A percentile compares a stretch with the other conserved stretches of the same genome.
Conservation (phyloP, 2,888 invertebrate species). For the Eubasilissa splendida region DNA sequence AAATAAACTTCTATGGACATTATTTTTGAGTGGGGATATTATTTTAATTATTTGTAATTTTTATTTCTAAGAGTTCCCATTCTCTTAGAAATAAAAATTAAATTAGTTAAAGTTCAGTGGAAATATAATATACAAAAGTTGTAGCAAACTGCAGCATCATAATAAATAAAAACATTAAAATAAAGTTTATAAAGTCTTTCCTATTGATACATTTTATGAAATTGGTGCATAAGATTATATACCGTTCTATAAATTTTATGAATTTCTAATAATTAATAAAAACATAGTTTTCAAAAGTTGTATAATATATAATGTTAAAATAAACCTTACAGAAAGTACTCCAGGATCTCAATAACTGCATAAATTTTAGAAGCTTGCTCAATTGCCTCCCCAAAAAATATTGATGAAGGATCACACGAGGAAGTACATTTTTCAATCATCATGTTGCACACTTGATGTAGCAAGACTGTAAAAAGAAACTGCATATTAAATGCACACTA, state of each 20-base stretch:
- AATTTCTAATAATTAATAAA: not conserved
- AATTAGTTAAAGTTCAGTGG: too few relatives aligned
- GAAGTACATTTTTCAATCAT: conserved; percentile 82
- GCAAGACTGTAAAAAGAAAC: conserved; percentile 71
- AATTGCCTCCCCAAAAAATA: conserved; percentile 90
- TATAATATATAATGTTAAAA: conserved; percentile 16
- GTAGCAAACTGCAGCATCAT: too few relatives aligned
- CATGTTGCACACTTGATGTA: conserved; percentile 86
- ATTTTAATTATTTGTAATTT: too few relatives aligned
- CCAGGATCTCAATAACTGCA: conserved; percentile 69
- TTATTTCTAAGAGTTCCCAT: too few relatives aligned
- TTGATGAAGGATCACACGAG: conserved; percentile 82
- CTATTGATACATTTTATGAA: too few relatives aligned
- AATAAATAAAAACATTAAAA: not conserved
- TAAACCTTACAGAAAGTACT: conserved; percentile 73
- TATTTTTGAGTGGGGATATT: too few relatives aligned
- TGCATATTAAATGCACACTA: too few relatives aligned
- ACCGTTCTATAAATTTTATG: not conserved
- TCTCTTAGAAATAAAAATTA: too few relatives aligned
- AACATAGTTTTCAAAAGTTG: not conserved
- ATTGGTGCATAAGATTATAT: too few relatives aligned
- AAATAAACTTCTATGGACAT: too few relatives aligned
- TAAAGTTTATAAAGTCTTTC: not conserved
- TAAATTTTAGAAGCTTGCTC: conserved; percentile 78
- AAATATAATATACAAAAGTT: too few relatives aligned